Base-by-base conservation (phyloP, 1,140 invertebrate genomes). In the Cydia strobilella region DNA sequence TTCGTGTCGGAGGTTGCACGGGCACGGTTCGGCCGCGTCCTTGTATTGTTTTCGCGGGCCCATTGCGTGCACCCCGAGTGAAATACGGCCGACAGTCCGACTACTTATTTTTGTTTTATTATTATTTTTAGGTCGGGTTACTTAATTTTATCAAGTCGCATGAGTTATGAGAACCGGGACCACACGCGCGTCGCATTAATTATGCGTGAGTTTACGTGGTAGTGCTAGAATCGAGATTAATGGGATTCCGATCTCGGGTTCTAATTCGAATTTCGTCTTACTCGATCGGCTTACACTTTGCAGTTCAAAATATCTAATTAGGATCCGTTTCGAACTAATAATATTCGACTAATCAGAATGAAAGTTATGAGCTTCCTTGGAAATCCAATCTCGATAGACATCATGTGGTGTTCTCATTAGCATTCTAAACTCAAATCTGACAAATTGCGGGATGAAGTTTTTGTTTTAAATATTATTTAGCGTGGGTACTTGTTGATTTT, bases 81-180 rank as follows among this genome's bases (percentile, higher is more conserved):
- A 91, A 87, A 85, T 91, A 91, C 88, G 81, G 85, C 89, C 82
- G 87, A 88, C 90, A 86, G 83, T 82, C 80, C 85, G 83, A 91
- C 88, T 90, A 88, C 85, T 89, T 88, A 88, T 86, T 89, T 83
- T 84, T 80, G 78, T 87, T 88, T 90, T 84, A 85, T 89, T 69
- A 69, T 25, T 69, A n/a, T 89, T 87, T 86, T 90, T 84, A 84
- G 85, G 78, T 79, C 81, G 86, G 86, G 86, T 91, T 90, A 89
- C 85, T 92, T 91, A 91, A 91, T 91, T 91, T 92, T 92, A 92
- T 92, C 86, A 90, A 92, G 84, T 87, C 87, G 81, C 86, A 90
- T 91, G 89, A 91, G 82, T 92, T 92, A 91, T 92, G 88, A 88
- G 86, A 85, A 80, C 76, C 77, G 81, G 78, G 90, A 90, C 90